Evolutionary conservation across 2,797 vertebrate species (phyloP), one percentile per base, ranked within the genome.

Genomic region (Enteromius afrohamiltoni): DNA sequence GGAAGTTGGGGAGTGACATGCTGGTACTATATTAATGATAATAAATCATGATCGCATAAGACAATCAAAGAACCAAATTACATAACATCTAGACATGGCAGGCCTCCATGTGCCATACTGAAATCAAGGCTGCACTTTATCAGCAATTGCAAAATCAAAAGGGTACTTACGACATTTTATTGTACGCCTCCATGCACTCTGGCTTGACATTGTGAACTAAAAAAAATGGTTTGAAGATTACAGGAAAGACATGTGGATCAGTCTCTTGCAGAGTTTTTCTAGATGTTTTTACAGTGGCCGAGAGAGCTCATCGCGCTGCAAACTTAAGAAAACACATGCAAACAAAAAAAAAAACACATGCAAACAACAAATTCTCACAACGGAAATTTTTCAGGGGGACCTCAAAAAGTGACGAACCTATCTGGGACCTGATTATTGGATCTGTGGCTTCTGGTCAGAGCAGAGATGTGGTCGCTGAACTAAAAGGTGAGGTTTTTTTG

Each of bases 171-270:
- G 97, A 98, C 84, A 99, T 95, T 92, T 96, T 95, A 93, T 98
- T 99, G 95, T 99, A 99, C 65, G 95, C 93, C 0, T 98, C 97
- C 91, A 98, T 95, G 92, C 92, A 99, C 90, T 99, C 98, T 10
- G 98, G 98, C 89, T 99, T 99, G 84, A 99, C 97, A 87, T 97
- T 99, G 91, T 99, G 98, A 95, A 99, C 98, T 99, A 94, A 85
- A 95, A 95, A 62, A 53, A 49, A 77, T n/a, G 42, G 77, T 55
- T 80, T 40, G 34, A 23, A 17, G 34, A 83, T 77, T 75, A 73
- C 68, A 80, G 45, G 11, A 40, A 65, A 42, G 9, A 64, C 29
- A 40, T 69, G 53, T 58, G 29, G 34, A 34, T 26, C 26, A 6
- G 42, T 6, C 40, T 16, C 31, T 73, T 17, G 1, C 23, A 8